Evolutionary conservation across 2,113 vertebrate species (phyloP), one percentile per base, ranked within the genome.

Genomic region (Galemys pyrenaicus): DNA sequence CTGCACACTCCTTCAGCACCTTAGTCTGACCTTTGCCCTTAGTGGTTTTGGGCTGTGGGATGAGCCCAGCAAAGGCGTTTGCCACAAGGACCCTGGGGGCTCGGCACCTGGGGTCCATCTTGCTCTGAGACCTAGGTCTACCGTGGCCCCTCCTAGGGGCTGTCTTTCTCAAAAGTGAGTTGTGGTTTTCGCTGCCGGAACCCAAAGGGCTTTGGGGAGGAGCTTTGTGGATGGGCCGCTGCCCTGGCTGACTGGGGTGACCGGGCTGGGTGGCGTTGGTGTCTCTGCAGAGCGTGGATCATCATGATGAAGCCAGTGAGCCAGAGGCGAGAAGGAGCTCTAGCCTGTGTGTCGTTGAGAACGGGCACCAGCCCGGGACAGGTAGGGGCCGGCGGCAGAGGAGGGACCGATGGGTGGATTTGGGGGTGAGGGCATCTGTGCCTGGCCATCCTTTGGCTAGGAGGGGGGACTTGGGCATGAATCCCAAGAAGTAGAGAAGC

Each of bases 261-360:
- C 5, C 24, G 35, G 49, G 37, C 58, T 71, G 70, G 30, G 30
- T 37, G 11, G 84, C 22, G 79, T 93, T 28, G 92, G 30, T 97
- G 16, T 97, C 94, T 96, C 96, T 58, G 39, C 86, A 99, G 98
- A 99, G 98, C 0, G 81, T 98, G 93, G 98, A 98, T 46, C 97
- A 98, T 37, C 97, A 98, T 22, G 98, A 98, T 13, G 98, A 98
- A 39, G 92, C 58, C 65, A 92, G 73, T 8, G 98, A 98, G 91
- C 87, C 87, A 1, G 98, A 98, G 74, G 87, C 67, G 54, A 97
- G 96, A 94, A 97, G 97, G 92, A 65, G 92, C 62, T 97, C 97
- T 7, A 97, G 96, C 92, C 94, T 96, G 1, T 87, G 95, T 20
- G 12, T 98, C 49, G 9, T 98, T 15, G 98, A 98, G 97, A 98